Conservation (phyloP, 2,888 invertebrate species). For the Drosophila melanosoma region DNA sequence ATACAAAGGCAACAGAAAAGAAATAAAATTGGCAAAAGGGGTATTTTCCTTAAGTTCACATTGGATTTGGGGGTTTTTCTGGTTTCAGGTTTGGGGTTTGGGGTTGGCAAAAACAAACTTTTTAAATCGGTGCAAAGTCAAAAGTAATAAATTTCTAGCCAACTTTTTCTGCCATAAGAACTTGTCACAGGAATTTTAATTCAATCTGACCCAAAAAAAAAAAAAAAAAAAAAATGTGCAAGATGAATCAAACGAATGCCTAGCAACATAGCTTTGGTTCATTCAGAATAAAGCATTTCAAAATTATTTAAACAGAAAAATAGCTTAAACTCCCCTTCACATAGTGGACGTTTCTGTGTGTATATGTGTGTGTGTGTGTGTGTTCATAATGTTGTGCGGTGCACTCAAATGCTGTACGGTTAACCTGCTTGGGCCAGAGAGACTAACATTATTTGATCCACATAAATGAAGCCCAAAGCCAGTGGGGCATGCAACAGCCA, state of each 20-base stretch:
- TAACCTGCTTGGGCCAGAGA: slow-evolving; percentile 52
- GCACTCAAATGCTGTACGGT: slow-evolving; percentile 52
- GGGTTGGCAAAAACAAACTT: slow-evolving; percentile 59
- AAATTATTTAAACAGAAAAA: slow-evolving; percentile 72
- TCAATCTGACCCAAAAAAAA: slow-evolving; percentile 33
- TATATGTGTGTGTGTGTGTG: slow-evolving; percentile 3
- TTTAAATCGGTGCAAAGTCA: slow-evolving; percentile 59
- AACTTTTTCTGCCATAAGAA: slow-evolving; percentile 43
- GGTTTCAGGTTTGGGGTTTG: slow-evolving; percentile 3
- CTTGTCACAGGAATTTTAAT: slow-evolving; percentile 57
- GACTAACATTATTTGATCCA: slow-evolving; percentile 65
- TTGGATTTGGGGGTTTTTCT: slow-evolving; percentile 27
- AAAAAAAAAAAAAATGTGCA: not conserved
- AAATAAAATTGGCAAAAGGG: slow-evolving; percentile 69
- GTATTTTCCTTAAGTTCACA: slow-evolving; percentile 37
- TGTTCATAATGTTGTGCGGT: slow-evolving; percentile 23
- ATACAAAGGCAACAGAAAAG: slow-evolving; percentile 51
- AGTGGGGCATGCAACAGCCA: slow-evolving; percentile 44
- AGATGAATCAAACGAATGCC: slow-evolving; percentile 33
- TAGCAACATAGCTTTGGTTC: slow-evolving; percentile 53
- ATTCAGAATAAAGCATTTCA: slow-evolving; percentile 45
- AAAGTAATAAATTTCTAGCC: slow-evolving; percentile 62
- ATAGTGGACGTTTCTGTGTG: slow-evolving; percentile 1
- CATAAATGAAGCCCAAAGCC: slow-evolving; percentile 72
- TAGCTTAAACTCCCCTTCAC: slow-evolving; percentile 31